Percentiles rank a stretch among this genome's conserved stretches.
phyloP scores from a whole-genome alignment of 2,888 invertebrate genomes.

The Mamestra brassicae region DNA sequence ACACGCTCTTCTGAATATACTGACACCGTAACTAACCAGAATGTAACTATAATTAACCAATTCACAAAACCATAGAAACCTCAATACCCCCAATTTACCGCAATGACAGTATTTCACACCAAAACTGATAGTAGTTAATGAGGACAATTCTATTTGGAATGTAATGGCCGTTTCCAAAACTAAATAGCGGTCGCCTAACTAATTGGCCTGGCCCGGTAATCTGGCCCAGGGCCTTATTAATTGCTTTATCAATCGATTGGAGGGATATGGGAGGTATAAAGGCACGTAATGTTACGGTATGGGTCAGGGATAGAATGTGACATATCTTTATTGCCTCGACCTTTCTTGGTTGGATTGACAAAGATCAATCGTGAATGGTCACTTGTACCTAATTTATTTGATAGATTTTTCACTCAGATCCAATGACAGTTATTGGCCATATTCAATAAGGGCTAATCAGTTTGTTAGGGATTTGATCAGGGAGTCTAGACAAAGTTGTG shows the following conservation, averaged over 20 bases:
- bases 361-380: background rate
- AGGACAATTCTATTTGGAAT: conserved; percentile 59
- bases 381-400: conserved; percentile 21
- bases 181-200: conserved; percentile 67
- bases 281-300: conserved; percentile 32
- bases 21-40: background rate
- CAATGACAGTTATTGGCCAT: background rate
- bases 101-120: conserved; percentile 47
- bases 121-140: conserved; percentile 59
- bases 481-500: background rate
- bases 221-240: conserved; percentile 62
- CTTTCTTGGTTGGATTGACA: conserved; percentile 8
- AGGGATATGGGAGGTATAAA: conserved; percentile 55
- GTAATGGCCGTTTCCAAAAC: conserved; percentile 64
- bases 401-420: background rate
- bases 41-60: conserved; percentile 10
- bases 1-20: background rate
- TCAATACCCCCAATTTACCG: conserved; percentile 34
- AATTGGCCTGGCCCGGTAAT: conserved; percentile 63
- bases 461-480: background rate
- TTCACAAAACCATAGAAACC: conserved; percentile 17
- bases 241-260: conserved; percentile 65
- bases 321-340: conserved; percentile 38
- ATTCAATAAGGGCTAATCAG: background rate
- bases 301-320: conserved; percentile 43